Percentiles rank a stretch among this genome's conserved stretches.
These are phyloP conservation scores for Erithacus rubecula DNA, from an alignment of 2,797 vertebrate genomes.

Conservation along the genomic window DNA sequence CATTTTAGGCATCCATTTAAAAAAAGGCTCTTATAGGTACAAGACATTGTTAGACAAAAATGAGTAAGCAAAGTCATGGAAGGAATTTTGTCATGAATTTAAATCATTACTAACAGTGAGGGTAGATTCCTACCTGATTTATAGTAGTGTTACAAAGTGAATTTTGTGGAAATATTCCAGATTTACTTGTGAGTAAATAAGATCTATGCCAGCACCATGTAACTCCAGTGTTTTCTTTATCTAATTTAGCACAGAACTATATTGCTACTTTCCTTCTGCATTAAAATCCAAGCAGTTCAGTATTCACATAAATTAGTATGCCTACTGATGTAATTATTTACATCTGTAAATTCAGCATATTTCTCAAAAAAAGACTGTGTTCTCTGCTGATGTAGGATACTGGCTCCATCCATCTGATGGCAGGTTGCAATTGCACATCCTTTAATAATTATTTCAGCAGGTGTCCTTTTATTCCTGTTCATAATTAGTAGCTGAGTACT, in stretches of 20 bases:
- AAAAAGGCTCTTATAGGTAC: not conserved
- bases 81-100: not conserved
- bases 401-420: not conserved
- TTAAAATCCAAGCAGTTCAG: not conserved
- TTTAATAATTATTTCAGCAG: constrained; percentile 55
- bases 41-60: not conserved
- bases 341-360: not conserved
- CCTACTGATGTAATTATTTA: not conserved
- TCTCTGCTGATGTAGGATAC: not conserved
- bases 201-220: not conserved
- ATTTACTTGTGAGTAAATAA: not conserved
- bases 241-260: not conserved
- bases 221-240: not conserved
- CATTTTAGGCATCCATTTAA: not conserved
- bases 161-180: not conserved
- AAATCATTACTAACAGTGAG: not conserved
- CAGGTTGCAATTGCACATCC: not conserved
- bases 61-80: not conserved
- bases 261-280: not conserved
- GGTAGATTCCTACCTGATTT: not conserved
- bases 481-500: constrained; percentile 25
- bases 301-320: not conserved
- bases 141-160: not conserved
- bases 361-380: not conserved
- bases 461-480: constrained; percentile 26